A percentile compares a stretch with the other conserved stretches of the same genome.
These are phyloP conservation scores for Hydropotes inermis DNA, from an alignment of 2,113 vertebrate genomes.

Conservation along the genomic window DNA sequence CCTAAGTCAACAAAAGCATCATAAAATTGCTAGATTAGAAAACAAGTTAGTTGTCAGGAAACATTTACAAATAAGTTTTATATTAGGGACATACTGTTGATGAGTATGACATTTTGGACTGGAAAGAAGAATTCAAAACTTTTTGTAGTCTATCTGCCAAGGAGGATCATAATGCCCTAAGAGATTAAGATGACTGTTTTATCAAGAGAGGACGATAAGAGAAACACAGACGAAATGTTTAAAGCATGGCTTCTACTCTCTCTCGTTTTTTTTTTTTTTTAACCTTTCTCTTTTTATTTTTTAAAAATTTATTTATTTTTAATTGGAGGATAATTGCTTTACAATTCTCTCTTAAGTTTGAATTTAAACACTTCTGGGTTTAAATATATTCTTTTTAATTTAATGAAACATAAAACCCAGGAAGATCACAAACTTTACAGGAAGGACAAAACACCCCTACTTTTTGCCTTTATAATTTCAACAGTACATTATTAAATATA, in stretches of 20 bases:
- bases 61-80: background rate
- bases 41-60: background rate
- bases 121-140: background rate
- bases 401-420: constrained; percentile 46
- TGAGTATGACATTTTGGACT: background rate
- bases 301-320: background rate
- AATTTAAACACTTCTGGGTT: constrained; percentile 9
- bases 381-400: constrained; percentile 46
- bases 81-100: background rate
- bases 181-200: background rate
- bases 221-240: background rate
- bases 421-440: background rate
- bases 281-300: background rate
- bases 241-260: background rate
- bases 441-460: background rate
- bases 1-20: constrained; percentile 78
- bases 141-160: background rate
- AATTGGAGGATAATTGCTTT: background rate
- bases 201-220: background rate
- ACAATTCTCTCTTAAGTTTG: background rate
- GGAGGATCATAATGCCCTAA: background rate
- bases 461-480: constrained; percentile 41
- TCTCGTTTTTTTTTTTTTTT: background rate
- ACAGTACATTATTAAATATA: background rate
- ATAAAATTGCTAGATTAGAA: constrained; percentile 33